Conservation (phyloP, 2,888 invertebrate genomes). For the Lysandra coridon region DNA sequence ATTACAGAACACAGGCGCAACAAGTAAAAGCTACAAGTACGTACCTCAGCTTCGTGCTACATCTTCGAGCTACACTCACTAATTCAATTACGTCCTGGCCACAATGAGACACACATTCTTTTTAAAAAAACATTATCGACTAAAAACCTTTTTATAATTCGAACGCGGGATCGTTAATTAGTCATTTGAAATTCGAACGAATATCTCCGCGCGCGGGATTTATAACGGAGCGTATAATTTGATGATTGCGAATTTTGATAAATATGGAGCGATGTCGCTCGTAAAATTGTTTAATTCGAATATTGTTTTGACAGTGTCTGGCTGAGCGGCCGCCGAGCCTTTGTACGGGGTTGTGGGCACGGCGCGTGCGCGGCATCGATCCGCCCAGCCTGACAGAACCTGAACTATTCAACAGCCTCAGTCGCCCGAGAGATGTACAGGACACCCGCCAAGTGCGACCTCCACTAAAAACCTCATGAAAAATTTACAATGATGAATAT, state of each 20-base stretch:
- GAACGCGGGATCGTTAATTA: slow-evolving; percentile 28
- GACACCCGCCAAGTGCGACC: slow-evolving; percentile 38
- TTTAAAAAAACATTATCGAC: slow-evolving; percentile 38
- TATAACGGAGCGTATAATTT: slow-evolving; percentile 3
- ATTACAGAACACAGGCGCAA: slow-evolving; percentile 57
- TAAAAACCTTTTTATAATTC: slow-evolving; percentile 29
- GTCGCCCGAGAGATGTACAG: slow-evolving; percentile 40
- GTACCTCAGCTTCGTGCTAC: slow-evolving; percentile 54
- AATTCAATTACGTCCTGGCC: slow-evolving; percentile 49
- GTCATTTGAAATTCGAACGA: slow-evolving; percentile 26
- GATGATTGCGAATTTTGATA: slow-evolving; percentile 25
- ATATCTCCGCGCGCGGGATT: slow-evolving; percentile 15
- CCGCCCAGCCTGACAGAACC: slow-evolving; percentile 42
- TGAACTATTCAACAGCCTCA: slow-evolving; percentile 42
- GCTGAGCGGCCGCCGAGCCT: slow-evolving; percentile 63
- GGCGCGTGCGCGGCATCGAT: slow-evolving; percentile 74
- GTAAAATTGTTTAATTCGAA: slow-evolving; percentile 56
- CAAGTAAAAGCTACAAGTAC: slow-evolving; percentile 69
- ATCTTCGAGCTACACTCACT: slow-evolving; percentile 54
- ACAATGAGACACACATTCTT: slow-evolving; percentile 52
- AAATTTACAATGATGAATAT: slow-evolving; percentile 40
- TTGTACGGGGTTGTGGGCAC: slow-evolving; percentile 58
- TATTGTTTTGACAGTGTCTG: slow-evolving; percentile 70
- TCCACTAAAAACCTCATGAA: slow-evolving; percentile 39
- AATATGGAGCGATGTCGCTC: slow-evolving; percentile 43